Base-by-base conservation (phyloP, 2,113 vertebrate species). In the Myotis lucifugus region DNA sequence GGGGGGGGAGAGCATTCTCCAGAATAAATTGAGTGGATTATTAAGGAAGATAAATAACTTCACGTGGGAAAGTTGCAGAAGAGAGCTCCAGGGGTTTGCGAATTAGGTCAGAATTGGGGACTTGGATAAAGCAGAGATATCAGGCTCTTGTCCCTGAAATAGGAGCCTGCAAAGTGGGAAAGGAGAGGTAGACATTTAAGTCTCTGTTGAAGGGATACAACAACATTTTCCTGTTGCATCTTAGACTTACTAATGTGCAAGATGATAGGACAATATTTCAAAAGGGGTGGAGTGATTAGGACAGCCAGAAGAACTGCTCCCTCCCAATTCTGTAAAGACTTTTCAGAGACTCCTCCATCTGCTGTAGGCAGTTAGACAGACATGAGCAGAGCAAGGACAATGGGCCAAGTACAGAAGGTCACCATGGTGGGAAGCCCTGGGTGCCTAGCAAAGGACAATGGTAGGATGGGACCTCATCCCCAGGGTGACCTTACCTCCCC, bases 31-130 rank as follows among this genome's bases (percentile, higher is more conserved):
- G 46, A 94, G 85, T 95, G 85, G 92, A 64, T 90, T 82, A 40
- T 78, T 77, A 82, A 93, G 85, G 61, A 96, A 95, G 94, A 95
- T 82, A 96, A 94, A 93, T 90, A 95, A 92, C 61, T 91, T 90
- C 92, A 83, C 61, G 2, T 92, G 84, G 81, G 93, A 93, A 96
- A 90, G 37, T 67, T 88, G 59, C 67, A 79, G 77, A 90, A 34
- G 52, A 82, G 32, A 85, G 13, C 90, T 56, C 50, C 54, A 76
- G 81, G 66, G 78, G 25, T 27, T 93, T 95, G 74, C 34, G 61
- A 82, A 91, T 64, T 56, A 69, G 84, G 73, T 89, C 92, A 94
- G 67, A 56, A 37, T 32, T 9, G 34, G 46, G 46, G 23, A 32
- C 27, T 1, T 78, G 21, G 67, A 54, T 61, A 70, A 73, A 85